Evolutionary conservation across 2,888 invertebrate genomes (phyloP), one percentile per base, ranked within the genome.

Genomic region (Flabesymbios commensalis): DNA sequence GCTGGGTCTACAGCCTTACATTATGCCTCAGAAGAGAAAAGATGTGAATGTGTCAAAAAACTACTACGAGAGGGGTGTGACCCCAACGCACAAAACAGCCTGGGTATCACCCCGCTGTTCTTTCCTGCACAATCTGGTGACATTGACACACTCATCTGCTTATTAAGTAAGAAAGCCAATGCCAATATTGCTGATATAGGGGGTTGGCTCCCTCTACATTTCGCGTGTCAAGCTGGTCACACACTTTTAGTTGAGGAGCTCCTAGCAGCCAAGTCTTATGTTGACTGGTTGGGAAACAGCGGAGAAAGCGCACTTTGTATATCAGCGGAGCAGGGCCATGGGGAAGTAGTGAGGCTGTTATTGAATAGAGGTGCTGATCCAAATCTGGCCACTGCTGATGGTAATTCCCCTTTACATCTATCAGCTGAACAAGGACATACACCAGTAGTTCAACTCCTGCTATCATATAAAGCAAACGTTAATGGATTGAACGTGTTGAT

Each of bases 51-150:
- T 33, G 49, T 45, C 24, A 24, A 39, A 2, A 32, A 31, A 19
- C 57, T 66, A 19, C 19, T 66, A 24, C n/a, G 22, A 10, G 42
- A 49, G 10, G 64, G 66, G 26, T 61, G 56, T 17, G 53, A 61
- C 33, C 48, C 57, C 4, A 58, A 61, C 42, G n/a, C 52, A 26
- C 26, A 52, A 1, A 64, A 66, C 36, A 28, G 31, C 10, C 61
- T 55, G 52, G 66, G 64, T 2, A 64, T 57, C 52, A 47, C 32
- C 2, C 64, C 66, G 1, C 49, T 66, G 29, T 64, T 61, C 39
- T 64, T 64, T 41, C 60, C 63, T 2, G 39, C 57, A 0, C 65
- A 63, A n/a, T 43, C 52, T 2, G 66, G 66, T 14, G 60, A 65
- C 36, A 24, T 52, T 31, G 4, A 41, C 29, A 22, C 59, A 2